Evolutionary conservation across 2,888 invertebrate genomes (phyloP), one percentile per base, ranked within the genome.

Genomic region (Cartodere bifasciata): DNA sequence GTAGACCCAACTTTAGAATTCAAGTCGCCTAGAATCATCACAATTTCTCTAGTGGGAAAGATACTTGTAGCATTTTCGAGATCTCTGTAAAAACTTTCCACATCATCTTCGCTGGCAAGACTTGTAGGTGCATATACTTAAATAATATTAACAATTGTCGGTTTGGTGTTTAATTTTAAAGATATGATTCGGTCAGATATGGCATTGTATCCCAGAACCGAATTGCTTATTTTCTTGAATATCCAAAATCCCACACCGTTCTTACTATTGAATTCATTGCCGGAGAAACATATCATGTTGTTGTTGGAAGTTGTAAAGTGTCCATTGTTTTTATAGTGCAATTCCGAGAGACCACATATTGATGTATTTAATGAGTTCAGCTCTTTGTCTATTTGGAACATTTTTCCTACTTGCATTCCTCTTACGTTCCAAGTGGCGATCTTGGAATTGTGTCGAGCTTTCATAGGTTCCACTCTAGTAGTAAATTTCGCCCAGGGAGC

Each of bases 391-490:
- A 29, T 14, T 3, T 21, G 7, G 5, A 12, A 5, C 3, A 29
- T 13, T 12, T 29, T 29, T 12, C 13, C 21, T n/a, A 10, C 5
- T 21, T 29, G 21, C 5, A 10, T 10, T 7, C 21, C 29, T n/a
- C 13, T 11, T n/a, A 29, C 29, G 21, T 29, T 29, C 21, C 29
- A 20, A 7, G 21, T 29, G 7, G 29, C 20, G 3, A 29, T 10
- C 14, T n/a, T 3, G 14, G 6, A 10, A 10, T 22, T 22, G 11
- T 22, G 22, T 11, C 3, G 10, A 4, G 22, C 3, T 22, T 10
- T 10, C 5, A 11, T 22, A 10, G 4, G 5, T 4, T 22, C 3
- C 10, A 10, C n/a, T 22, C 25, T n/a, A 25, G 25, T 25, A 25
- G 13, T 16, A 13, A 10, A 25, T 25, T 25, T 25, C 3, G n/a